A percentile compares a stretch with the other conserved stretches of the same genome.
Evolutionary conservation across 2,113 vertebrate genomes (phyloP).

Genomic region (Peromyscus leucopus): DNA sequence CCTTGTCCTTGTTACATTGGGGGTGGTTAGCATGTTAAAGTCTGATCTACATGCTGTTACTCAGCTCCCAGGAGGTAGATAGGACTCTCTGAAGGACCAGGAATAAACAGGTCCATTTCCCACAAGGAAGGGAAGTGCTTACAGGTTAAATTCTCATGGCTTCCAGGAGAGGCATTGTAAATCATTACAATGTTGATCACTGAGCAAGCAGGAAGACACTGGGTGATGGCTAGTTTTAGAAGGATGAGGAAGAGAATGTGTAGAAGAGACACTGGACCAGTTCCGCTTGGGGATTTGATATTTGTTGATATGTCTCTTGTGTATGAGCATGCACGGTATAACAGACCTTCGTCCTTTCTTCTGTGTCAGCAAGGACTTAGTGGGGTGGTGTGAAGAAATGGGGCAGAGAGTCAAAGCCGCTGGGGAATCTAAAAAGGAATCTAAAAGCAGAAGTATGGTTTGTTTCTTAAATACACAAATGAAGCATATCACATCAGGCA

Average conservation of each 20-base stretch:
- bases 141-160: not conserved
- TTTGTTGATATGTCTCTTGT: not conserved
- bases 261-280: not conserved
- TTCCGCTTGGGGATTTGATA: not conserved
- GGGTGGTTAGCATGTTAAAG: not conserved
- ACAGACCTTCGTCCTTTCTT: not conserved
- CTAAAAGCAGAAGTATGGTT: not conserved
- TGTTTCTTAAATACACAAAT: not conserved
- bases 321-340: not conserved
- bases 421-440: not conserved
- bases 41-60: not conserved
- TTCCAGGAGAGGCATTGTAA: not conserved
- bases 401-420: not conserved
- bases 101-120: not conserved
- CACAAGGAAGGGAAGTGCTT: not conserved
- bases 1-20: too few species aligned
- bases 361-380: not conserved
- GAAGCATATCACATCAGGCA: not conserved
- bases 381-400: accelerated
- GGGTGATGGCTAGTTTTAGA: not conserved
- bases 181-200: not conserved
- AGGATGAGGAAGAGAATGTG: not conserved
- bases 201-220: not conserved
- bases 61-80: not conserved
- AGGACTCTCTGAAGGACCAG: not conserved